Evolutionary conservation across 2,888 invertebrate genomes (phyloP).

Genomic region (Lochmaea capreae): DNA sequence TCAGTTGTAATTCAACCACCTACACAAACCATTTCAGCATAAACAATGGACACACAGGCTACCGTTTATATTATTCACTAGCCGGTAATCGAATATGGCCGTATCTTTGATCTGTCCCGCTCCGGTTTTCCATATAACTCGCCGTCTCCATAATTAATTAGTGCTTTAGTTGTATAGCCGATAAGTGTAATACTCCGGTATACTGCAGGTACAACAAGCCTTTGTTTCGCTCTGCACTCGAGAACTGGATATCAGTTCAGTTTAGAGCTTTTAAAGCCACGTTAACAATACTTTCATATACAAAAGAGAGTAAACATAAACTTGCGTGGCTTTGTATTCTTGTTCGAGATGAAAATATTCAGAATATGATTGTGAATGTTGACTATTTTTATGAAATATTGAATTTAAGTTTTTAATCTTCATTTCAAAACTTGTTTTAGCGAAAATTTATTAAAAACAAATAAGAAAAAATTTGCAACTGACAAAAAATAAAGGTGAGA

Average conservation of each 20-base stretch:
- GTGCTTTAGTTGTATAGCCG: constrained; percentile 48
- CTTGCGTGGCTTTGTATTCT: neutral
- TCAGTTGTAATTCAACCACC: constrained; percentile 36
- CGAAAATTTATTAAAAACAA: too few species aligned
- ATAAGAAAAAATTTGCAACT: too few species aligned
- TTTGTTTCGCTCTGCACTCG: constrained; percentile 45
- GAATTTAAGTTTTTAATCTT: neutral
- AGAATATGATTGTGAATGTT: neutral
- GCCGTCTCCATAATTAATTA: constrained; percentile 60
- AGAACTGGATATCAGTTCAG: constrained; percentile 42
- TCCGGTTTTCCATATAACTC: constrained; percentile 59
- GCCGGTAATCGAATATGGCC: constrained; percentile 57
- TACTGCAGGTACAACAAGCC: constrained; percentile 47
- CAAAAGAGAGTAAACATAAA: constrained; percentile 20
- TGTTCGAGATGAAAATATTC: neutral
- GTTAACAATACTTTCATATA: constrained; percentile 32
- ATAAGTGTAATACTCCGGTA: constrained; percentile 49
- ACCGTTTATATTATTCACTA: constrained; percentile 60
- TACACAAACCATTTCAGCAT: constrained; percentile 47
- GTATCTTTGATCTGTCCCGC: constrained; percentile 61
- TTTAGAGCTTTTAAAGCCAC: constrained; percentile 24
- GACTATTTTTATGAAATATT: neutral
- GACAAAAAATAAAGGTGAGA: too few species aligned
- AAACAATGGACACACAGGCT: constrained; percentile 58
- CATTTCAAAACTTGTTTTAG: too few species aligned